These are phyloP conservation scores for Xestia sexstrigata DNA, from an alignment of 2,888 invertebrate species.

Conservation along the genomic window DNA sequence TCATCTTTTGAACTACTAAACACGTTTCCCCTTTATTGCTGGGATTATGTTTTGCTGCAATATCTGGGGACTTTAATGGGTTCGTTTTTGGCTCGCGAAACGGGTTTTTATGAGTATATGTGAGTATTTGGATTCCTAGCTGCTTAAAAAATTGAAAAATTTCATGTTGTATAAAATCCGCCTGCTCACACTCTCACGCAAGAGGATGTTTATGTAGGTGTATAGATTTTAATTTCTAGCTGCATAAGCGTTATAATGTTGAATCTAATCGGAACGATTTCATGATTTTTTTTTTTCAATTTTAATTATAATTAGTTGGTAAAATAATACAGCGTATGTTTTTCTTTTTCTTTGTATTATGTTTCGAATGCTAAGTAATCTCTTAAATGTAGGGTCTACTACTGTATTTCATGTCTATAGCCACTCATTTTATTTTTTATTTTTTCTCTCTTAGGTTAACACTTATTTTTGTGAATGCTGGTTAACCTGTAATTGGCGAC, in stretches of 20 bases:
- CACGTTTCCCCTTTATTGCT: conserved; percentile 53
- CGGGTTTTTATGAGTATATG: neutral
- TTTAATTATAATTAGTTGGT: too few relatives aligned
- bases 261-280: neutral
- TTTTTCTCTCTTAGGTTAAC: too few relatives aligned
- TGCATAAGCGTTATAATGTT: neutral
- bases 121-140: neutral
- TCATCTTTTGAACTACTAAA: conserved; percentile 58
- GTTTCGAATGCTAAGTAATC: too few relatives aligned
- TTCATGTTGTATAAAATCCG: neutral
- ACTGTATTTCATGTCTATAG: too few relatives aligned
- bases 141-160: neutral
- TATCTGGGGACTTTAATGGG: conserved; percentile 42
- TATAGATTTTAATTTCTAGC: neutral
- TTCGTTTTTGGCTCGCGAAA: conserved; percentile 22
- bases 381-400: too few relatives aligned
- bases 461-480: too few relatives aligned
- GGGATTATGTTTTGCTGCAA: conserved; percentile 45
- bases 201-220: neutral
- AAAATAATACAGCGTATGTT: too few relatives aligned
- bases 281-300: too few relatives aligned
- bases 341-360: too few relatives aligned
- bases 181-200: neutral
- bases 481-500: too few relatives aligned
- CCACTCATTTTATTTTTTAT: too few relatives aligned